Conservation (phyloP, 1,140 invertebrate species). For the Sinonovacula constricta region DNA sequence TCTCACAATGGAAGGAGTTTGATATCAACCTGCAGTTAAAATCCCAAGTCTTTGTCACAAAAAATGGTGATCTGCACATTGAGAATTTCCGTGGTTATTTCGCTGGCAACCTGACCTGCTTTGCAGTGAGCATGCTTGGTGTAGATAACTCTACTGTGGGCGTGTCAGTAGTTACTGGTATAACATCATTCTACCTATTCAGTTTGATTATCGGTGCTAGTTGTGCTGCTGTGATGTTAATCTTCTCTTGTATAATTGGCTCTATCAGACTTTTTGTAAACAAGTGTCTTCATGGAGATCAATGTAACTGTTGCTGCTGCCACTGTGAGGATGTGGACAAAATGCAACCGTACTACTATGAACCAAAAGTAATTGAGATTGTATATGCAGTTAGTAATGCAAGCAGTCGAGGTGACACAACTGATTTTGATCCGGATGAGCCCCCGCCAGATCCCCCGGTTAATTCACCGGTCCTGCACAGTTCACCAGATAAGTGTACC, state of each 20-base stretch:
- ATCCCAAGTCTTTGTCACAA: conserved; percentile 37
- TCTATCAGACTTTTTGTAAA: conserved; percentile 51
- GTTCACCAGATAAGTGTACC: conserved; percentile 57
- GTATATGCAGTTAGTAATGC: background rate
- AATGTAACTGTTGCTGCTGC: conserved; percentile 47
- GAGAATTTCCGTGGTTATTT: conserved; percentile 64
- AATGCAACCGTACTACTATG: background rate
- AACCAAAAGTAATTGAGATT: conserved; percentile 29
- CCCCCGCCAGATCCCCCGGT: conserved; percentile 47
- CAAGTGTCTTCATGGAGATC: conserved; percentile 50
- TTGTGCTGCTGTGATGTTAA: conserved; percentile 49
- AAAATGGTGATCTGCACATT: conserved; percentile 56
- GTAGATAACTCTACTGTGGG: conserved; percentile 50
- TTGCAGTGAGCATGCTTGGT: conserved; percentile 63
- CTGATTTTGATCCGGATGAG: conserved; percentile 17
- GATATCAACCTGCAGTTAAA: conserved; percentile 34
- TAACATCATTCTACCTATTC: conserved; percentile 42
- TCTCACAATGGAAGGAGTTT: conserved; percentile 38
- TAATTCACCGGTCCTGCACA: conserved; percentile 52
- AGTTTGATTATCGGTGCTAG: conserved; percentile 61
- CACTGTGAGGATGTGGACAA: conserved; percentile 34
- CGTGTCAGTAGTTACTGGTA: conserved; percentile 37
- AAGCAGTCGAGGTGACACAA: background rate
- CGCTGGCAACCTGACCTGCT: conserved; percentile 65
- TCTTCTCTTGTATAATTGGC: conserved; percentile 64